Evolutionary conservation across 2,797 vertebrate genomes (phyloP).

Genomic region (Erpetoichthys calabaricus): DNA sequence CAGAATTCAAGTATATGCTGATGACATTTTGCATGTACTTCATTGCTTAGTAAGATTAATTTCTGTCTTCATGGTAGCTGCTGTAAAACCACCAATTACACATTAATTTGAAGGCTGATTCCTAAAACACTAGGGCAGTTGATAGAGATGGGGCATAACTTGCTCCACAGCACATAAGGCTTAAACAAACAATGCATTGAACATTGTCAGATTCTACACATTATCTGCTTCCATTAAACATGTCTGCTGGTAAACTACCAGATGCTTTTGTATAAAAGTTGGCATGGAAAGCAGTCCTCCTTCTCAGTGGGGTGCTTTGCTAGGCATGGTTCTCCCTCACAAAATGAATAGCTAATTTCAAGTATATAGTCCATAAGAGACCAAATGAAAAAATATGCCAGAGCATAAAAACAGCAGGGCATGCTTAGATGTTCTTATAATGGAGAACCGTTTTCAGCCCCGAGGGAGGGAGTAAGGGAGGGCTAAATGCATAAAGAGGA

Average conservation of each 20-base stretch:
- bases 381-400: constrained; percentile 14
- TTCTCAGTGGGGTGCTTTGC: constrained; percentile 34
- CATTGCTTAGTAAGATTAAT: too few relatives aligned
- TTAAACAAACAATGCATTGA: constrained; percentile 37
- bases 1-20: too few relatives aligned
- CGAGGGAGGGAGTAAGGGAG: constrained; percentile 13
- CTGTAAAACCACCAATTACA: too few relatives aligned
- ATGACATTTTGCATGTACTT: too few relatives aligned
- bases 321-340: constrained; percentile 33
- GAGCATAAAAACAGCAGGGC: constrained; percentile 27
- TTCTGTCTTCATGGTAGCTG: too few relatives aligned
- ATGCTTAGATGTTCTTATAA: constrained; percentile 34
- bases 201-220: constrained; percentile 31
- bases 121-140: too few relatives aligned
- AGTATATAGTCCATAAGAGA: constrained; percentile 34
- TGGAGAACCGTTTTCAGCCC: constrained; percentile 31
- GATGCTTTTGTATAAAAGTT: constrained; percentile 41
- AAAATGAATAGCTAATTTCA: constrained; percentile 53
- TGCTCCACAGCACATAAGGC: constrained; percentile 21
- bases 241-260: constrained; percentile 40
- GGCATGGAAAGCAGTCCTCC: constrained; percentile 31
- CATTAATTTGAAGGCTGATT: too few relatives aligned
- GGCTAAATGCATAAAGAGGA: constrained; percentile 27
- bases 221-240: constrained; percentile 37
- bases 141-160: neutral